Base-by-base conservation (phyloP, 1,140 invertebrate species). In the Asobara japonica region DNA sequence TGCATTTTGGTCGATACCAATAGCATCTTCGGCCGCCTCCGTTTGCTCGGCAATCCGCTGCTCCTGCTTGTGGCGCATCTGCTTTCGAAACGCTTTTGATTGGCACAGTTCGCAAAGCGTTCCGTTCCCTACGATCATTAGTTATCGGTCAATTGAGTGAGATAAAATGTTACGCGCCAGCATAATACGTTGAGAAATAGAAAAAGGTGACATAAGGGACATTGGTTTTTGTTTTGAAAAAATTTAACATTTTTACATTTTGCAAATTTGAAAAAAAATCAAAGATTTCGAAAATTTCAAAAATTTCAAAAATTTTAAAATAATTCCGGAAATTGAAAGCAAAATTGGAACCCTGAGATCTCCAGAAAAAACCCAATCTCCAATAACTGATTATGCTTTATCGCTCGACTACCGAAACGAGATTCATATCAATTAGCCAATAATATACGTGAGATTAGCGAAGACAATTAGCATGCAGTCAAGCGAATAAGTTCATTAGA, bases 101-200 rank as follows among this genome's bases (percentile, higher is more conserved):
- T 90, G 92, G 89, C 93, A 95, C 83, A 93, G 89, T 87, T 94
- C 93, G 87, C 93, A 95, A 83, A 93, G 90, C 76, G 93, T 94
- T 91, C 93, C 94, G 91, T 95, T 94, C 93, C 93, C 93, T 95
- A 89, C 81, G 83, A 87, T 78, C 80, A 87, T 84, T 82, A 82
- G 82, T 83, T n/a, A n/a, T n/a, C n/a, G n/a, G n/a, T n/a, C n/a
- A n/a, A n/a, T n/a, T n/a, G n/a, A n/a, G n/a, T n/a, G n/a, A n/a
- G n/a, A n/a, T n/a, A n/a, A n/a, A n/a, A n/a, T n/a, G n/a, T n/a
- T 81, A 11, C 69, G 83, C 74, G 74, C 76, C 76, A 75, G 70
- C 67, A 74, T 65, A 68, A 65, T 27, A 73, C 29, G 61, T 67
- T 61, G 31, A 62, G 18, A 64, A 70, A 48, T 66, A 30, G 48